phyloP scores from a whole-genome alignment of 1,140 invertebrate genomes.

The Brachystomella parvula region DNA sequence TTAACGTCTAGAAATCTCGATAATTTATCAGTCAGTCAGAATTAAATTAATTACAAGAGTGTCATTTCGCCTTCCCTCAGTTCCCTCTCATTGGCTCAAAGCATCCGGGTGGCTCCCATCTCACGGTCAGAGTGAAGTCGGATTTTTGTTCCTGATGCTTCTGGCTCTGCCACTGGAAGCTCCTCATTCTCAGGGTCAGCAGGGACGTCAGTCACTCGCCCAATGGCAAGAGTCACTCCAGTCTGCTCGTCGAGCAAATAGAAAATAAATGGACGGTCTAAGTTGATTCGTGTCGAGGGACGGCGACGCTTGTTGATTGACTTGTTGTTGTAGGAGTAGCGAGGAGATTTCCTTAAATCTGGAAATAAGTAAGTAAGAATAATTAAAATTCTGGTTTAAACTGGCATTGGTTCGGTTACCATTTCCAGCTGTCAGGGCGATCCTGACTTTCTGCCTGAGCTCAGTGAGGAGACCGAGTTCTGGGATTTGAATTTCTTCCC shows the following conservation, averaged over 20 bases:
- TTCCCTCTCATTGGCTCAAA: background rate
- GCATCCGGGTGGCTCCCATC: background rate
- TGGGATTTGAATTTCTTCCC: background rate
- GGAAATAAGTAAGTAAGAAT: background rate
- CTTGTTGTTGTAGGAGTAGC: background rate
- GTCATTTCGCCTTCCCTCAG: background rate
- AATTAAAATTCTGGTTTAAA: background rate
- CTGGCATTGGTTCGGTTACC: background rate
- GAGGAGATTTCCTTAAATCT: background rate
- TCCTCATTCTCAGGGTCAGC: background rate
- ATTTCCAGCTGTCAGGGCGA: background rate
- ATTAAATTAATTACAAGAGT: background rate
- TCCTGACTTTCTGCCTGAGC: background rate
- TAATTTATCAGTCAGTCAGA: background rate
- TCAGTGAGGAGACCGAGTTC: background rate
- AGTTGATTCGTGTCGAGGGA: conserved; percentile 12
- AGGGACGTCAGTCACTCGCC: conserved; percentile 15
- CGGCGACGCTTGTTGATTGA: background rate
- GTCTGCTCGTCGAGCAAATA: conserved; percentile 21
- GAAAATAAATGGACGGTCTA: conserved; percentile 34
- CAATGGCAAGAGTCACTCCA: conserved; percentile 25
- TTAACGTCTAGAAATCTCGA: background rate
- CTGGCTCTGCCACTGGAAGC: background rate
- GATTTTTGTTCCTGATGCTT: too few relatives aligned
- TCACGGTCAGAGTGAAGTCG: too few relatives aligned